Percentiles rank a stretch among this genome's conserved stretches.
These are phyloP conservation scores for Cotesia glomerata DNA, from an alignment of 1,140 invertebrate genomes.

Conservation along the genomic window DNA sequence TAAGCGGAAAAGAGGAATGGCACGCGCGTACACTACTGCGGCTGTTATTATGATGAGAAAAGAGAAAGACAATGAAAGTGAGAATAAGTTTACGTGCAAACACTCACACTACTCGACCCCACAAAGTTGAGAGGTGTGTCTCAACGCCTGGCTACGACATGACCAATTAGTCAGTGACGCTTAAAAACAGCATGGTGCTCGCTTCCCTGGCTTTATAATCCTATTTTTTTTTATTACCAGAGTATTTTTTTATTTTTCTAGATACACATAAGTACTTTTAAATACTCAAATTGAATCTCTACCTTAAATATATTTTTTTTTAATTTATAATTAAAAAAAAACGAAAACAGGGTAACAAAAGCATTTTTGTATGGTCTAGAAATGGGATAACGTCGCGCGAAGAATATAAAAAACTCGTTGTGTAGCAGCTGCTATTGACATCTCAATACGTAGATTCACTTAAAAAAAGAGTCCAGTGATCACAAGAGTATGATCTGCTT, in stretches of 20 bases:
- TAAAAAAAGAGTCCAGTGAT: slow-evolving; percentile 42
- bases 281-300: too few relatives aligned
- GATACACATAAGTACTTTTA: not conserved
- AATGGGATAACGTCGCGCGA: slow-evolving; percentile 55
- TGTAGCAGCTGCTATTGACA: slow-evolving; percentile 63
- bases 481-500: slow-evolving; percentile 21
- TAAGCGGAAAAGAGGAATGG: slow-evolving; percentile 21
- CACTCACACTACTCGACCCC: not conserved
- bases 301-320: too few relatives aligned
- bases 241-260: not conserved
- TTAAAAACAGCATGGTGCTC: slow-evolving; percentile 60
- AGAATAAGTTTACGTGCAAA: not conserved
- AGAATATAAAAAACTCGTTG: slow-evolving; percentile 49
- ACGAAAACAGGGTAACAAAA: not conserved
- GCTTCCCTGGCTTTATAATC: not conserved
- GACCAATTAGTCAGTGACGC: slow-evolving; percentile 62
- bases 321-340: not conserved
- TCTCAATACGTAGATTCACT: slow-evolving; percentile 62
- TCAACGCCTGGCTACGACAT: slow-evolving; percentile 62
- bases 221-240: not conserved
- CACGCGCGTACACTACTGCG: not conserved
- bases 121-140: slow-evolving; percentile 50
- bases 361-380: not conserved
- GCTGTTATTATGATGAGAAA: slow-evolving; percentile 1
- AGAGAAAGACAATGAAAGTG: slow-evolving; percentile 17